Conservation (phyloP, 1,140 invertebrate species). For the Physella acuta region DNA sequence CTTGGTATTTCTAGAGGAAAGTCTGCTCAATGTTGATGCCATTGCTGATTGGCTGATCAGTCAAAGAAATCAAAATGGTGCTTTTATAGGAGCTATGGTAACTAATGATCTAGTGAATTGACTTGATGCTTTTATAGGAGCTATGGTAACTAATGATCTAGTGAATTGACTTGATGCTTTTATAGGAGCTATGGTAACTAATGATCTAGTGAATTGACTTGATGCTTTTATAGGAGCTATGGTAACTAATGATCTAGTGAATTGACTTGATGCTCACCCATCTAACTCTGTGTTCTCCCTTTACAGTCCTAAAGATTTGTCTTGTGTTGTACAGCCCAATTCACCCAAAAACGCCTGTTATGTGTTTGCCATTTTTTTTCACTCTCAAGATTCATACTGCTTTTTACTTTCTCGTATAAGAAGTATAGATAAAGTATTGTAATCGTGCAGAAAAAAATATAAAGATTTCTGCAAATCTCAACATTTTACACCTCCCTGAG, state of each 20-base stretch:
- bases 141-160: not conserved
- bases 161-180: not conserved
- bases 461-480: no score
- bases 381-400: no score
- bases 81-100: constrained; percentile 30
- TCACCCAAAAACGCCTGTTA: no score
- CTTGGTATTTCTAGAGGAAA: constrained; percentile 21
- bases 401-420: no score
- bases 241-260: not conserved
- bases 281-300: no score
- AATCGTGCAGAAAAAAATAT: no score
- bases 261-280: not conserved
- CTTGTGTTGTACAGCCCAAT: no score
- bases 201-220: not conserved
- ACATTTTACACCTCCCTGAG: no score
- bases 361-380: no score
- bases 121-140: not conserved
- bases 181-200: not conserved
- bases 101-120: not conserved
- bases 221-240: not conserved
- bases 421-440: no score
- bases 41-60: constrained; percentile 31
- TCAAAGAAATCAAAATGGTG: constrained; percentile 27
- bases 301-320: no score
- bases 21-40: constrained; percentile 15